These are phyloP conservation scores for Dasypolia templi DNA, from an alignment of 2,888 invertebrate genomes.

Conservation along the genomic window DNA sequence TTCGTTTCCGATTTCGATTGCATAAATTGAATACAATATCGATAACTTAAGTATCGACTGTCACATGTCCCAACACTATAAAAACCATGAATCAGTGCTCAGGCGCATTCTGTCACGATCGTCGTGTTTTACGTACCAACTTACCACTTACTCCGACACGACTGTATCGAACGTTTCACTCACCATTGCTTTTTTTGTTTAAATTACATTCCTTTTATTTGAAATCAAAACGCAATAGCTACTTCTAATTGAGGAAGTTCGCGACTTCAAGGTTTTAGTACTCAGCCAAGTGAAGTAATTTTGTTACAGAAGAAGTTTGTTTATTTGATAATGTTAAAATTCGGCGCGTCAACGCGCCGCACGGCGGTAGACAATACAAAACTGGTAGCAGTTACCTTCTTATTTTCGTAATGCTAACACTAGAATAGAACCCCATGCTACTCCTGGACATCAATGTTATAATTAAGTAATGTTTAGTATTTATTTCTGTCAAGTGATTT, in stretches of 20 bases:
- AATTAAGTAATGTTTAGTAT: no score
- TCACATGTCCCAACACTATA: conserved; percentile 63
- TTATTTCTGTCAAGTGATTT: no score
- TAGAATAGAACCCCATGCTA: no score
- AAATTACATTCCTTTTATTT: conserved; percentile 21
- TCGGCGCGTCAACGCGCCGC: no score
- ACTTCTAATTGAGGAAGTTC: conserved; percentile 1
- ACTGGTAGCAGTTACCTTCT: no score
- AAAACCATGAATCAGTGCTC: conserved; percentile 68
- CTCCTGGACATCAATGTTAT: no score
- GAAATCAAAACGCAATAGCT: conserved; percentile 38
- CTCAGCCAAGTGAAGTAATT: conserved; percentile 10
- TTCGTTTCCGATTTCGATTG: neutral
- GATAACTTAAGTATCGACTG: conserved; percentile 48
- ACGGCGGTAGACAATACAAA: no score
- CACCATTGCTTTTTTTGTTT: conserved; percentile 58
- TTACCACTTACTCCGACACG: conserved; percentile 63
- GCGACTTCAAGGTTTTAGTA: conserved; percentile 16
- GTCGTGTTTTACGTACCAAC: conserved; percentile 67
- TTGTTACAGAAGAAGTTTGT: conserved; percentile 22
- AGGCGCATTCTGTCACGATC: conserved; percentile 85
- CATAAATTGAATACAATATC: conserved; percentile 13
- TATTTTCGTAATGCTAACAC: no score
- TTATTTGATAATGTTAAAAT: conserved; percentile 4
- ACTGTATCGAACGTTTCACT: conserved; percentile 55